Evolutionary conservation across 2,113 vertebrate species (phyloP).

Genomic region (Seriola dumerili): DNA sequence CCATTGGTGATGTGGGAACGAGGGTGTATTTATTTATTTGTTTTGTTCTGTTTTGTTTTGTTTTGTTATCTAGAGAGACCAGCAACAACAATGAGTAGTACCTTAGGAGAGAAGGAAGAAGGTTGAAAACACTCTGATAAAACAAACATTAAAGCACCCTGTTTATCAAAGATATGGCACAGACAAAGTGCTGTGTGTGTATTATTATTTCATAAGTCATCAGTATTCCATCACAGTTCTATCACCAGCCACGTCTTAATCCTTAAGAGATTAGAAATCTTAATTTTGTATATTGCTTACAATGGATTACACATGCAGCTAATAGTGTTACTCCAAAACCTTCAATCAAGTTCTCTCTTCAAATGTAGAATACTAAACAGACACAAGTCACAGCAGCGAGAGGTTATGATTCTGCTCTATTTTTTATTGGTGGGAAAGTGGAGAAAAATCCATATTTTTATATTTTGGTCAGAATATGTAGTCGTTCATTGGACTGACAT

Average conservation of each 20-base stretch:
- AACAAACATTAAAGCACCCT: slow-evolving; percentile 25
- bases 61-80: slow-evolving; percentile 9
- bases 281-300: slow-evolving; percentile 7
- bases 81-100: not conserved
- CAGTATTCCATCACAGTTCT: not conserved
- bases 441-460: too few relatives aligned
- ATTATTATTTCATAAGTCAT: not conserved
- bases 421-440: too few relatives aligned
- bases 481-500: too few relatives aligned
- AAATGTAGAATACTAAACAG: not conserved
- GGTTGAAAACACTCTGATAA: not conserved
- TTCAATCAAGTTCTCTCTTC: slow-evolving; percentile 1
- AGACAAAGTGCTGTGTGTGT: not conserved
- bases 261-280: slow-evolving; percentile 9
- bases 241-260: not conserved
- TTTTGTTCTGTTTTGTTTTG: not conserved
- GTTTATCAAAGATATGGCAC: not conserved
- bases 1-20: not conserved
- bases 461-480: too few relatives aligned
- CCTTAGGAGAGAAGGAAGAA: not conserved
- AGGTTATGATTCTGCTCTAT: not conserved
- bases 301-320: slow-evolving; percentile 7
- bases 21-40: slow-evolving; percentile 11
- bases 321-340: not conserved
- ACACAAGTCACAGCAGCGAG: not conserved